Base-by-base conservation (phyloP, 2,797 vertebrate species). In the Allobates femoralis region DNA sequence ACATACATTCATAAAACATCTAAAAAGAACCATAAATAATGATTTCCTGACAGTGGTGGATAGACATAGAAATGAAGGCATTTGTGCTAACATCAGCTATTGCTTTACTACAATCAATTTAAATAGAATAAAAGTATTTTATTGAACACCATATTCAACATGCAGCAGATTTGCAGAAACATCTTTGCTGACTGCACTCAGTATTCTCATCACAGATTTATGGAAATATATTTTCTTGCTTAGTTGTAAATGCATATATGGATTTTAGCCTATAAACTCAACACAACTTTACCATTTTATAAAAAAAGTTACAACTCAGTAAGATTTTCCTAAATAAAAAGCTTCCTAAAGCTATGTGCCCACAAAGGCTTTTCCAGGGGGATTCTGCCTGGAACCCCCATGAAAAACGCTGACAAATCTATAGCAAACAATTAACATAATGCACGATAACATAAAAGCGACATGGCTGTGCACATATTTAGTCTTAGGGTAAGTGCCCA, bases 171-270 rank as follows among this genome's bases (percentile, higher is more conserved):
- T 41, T n/a, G 67, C 34, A 71, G 34, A 19, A 71, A 71, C 67
- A 41, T 41, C 67, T 69, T 69, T 69, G 66, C 66, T 69, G 66
- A 69, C 34, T 71, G 32, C 21, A 21, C 67, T 71, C 21, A 12
- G 3, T 41, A 41, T 41, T 71, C 67, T 41, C 34, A 23, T 21
- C 21, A 71, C 4, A 46, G 21, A 71, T 71, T 71, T 71, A 71
- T 46, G 21, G 34, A 46, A 71, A 41, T 46, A 21, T 14, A 34
- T 19, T 5, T 18, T 41, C 19, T 32, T 19, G 66, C 66, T 41
- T 23, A 71, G 34, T 71, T 71, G 67, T 69, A 71, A 41, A 41
- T 14, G 19, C 12, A n/a, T 12, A 46, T 23, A 41, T 37, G 41
- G 34, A 71, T 37, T 71, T 41, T 69, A 69, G 5, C 21, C 3